Percentiles rank a stretch among this genome's conserved stretches.
Evolutionary conservation across 2,113 vertebrate genomes (phyloP).

Genomic region (Myotis yumanensis): DNA sequence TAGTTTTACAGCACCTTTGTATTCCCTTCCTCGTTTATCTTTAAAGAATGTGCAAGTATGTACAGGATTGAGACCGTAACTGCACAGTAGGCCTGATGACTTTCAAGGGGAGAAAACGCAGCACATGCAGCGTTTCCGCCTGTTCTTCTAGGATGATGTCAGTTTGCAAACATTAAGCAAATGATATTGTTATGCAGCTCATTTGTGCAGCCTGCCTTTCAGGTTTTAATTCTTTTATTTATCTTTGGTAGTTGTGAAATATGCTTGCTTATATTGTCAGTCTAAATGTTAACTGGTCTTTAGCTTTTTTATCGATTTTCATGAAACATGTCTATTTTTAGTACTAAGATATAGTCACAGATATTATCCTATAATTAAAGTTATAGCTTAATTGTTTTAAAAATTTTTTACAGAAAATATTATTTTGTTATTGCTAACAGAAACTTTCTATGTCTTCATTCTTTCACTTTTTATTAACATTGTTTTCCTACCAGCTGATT

Average conservation of each 20-base stretch:
- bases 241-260: background rate
- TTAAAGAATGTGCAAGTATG: background rate
- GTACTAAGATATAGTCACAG: background rate
- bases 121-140: background rate
- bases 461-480: too few species aligned
- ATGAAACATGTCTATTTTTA: background rate
- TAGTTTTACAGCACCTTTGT: conserved; percentile 35
- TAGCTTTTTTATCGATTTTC: background rate
- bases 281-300: background rate
- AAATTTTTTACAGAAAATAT: background rate
- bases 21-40: background rate
- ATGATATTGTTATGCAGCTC: background rate
- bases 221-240: background rate
- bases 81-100: background rate
- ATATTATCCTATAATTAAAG: background rate
- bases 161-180: background rate
- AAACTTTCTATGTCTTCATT: too few species aligned
- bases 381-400: background rate
- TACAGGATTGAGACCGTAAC: background rate
- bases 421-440: background rate
- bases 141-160: background rate
- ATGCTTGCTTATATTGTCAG: background rate
- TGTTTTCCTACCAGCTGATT: too few species aligned
- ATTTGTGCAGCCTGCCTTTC: background rate
- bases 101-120: background rate